These are phyloP conservation scores for Acrocephalus kingi DNA, from an alignment of 2,113 vertebrate genomes.

Conservation along the genomic window DNA sequence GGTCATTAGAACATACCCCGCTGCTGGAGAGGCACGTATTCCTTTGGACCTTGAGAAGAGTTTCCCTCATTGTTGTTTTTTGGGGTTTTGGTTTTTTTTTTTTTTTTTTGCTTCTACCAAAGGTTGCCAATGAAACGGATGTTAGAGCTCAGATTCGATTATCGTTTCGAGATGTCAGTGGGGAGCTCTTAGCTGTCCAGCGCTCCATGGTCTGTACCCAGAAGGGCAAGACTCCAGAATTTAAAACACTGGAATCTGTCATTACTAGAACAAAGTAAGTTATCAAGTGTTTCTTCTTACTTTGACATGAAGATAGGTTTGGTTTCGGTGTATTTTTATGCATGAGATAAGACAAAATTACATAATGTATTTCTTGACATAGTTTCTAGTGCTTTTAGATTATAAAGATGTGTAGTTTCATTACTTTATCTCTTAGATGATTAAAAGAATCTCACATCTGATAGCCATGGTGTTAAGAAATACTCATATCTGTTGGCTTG, in stretches of 20 bases:
- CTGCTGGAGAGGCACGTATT: not conserved
- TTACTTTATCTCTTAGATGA: not conserved
- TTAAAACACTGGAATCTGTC: slow-evolving; percentile 94
- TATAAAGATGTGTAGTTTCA: not conserved
- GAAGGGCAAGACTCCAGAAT: slow-evolving; percentile 91
- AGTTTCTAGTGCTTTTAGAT: not conserved
- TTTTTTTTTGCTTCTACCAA: not conserved
- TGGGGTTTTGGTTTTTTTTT: too few relatives aligned
- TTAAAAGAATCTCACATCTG: not conserved
- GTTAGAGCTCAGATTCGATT: slow-evolving; percentile 94
- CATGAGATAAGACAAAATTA: not conserved
- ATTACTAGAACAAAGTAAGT: slow-evolving; percentile 90
- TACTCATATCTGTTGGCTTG: not conserved
- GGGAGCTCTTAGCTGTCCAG: slow-evolving; percentile 85
- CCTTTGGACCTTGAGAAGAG: not conserved
- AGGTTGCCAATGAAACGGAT: slow-evolving; percentile 96
- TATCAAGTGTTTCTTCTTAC: not conserved
- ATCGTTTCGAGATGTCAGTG: slow-evolving; percentile 88
- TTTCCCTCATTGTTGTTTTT: not conserved
- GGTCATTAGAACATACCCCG: not conserved
- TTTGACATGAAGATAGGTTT: not conserved
- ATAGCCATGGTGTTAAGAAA: not conserved
- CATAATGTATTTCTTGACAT: not conserved
- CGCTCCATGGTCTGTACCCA: slow-evolving; percentile 93
- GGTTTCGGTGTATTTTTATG: not conserved